Evolutionary conservation across 2,888 invertebrate genomes (phyloP).

Genomic region (Adelphocoris suturalis): DNA sequence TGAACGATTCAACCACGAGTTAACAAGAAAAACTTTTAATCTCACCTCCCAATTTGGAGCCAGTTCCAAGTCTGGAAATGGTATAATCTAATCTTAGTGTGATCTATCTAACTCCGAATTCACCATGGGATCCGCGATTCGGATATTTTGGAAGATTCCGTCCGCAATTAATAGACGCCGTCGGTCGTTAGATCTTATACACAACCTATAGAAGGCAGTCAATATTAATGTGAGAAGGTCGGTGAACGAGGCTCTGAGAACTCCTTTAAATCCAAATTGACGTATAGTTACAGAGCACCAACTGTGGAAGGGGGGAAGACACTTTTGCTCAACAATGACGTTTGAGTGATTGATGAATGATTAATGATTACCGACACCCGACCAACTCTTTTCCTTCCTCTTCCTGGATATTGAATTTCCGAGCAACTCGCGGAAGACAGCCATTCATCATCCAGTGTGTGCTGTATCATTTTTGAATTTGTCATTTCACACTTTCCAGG

Average conservation of each 20-base stretch:
- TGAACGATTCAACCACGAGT: no score
- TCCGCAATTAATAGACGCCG: neutral
- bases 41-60: no score
- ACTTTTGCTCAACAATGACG: neutral
- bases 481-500: constrained; percentile 14
- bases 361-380: neutral
- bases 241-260: neutral
- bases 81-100: no score
- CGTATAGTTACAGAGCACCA: neutral
- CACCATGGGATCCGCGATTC: no score
- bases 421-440: constrained; percentile 52
- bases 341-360: neutral
- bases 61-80: no score
- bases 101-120: no score
- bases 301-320: neutral
- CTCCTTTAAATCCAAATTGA: neutral
- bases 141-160: neutral
- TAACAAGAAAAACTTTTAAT: no score
- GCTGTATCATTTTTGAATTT: constrained; percentile 49
- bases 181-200: no score
- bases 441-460: constrained; percentile 37
- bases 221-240: no score
- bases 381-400: constrained; percentile 13
- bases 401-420: constrained; percentile 45
- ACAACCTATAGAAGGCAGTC: no score